Evolutionary conservation across 2,797 vertebrate species (phyloP).

Genomic region (Phoxinus dragarum): DNA sequence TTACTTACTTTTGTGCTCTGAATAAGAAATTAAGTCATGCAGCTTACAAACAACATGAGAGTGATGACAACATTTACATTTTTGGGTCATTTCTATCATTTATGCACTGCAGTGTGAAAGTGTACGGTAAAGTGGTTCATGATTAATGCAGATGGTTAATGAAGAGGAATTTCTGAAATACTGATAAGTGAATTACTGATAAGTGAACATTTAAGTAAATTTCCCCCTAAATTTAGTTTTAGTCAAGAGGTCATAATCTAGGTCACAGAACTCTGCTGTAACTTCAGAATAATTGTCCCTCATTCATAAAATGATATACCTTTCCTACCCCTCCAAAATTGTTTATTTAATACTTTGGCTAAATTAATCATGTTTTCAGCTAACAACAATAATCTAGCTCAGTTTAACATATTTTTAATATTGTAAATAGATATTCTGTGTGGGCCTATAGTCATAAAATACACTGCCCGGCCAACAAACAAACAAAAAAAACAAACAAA

Average conservation of each 20-base stretch:
- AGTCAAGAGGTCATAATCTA: background rate
- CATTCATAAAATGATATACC: background rate
- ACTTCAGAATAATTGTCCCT: background rate
- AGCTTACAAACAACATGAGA: background rate
- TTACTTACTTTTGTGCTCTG: background rate
- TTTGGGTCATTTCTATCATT: background rate
- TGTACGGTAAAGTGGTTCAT: background rate
- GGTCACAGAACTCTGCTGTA: background rate
- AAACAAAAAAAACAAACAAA: no score
- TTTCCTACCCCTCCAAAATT: background rate
- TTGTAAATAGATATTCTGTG: background rate
- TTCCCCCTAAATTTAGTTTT: background rate
- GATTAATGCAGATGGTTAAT: background rate
- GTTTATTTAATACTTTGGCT: background rate
- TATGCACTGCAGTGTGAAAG: background rate
- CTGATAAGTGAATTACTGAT: background rate
- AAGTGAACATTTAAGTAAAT: background rate
- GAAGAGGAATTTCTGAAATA: background rate
- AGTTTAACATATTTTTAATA: background rate
- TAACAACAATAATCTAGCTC: background rate
- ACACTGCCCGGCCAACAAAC: no score
- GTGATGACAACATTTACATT: background rate
- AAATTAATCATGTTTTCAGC: background rate
- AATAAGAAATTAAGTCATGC: background rate
- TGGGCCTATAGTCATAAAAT: background rate